Evolutionary conservation across 2,888 invertebrate species (phyloP), one percentile per base, ranked within the genome.

Genomic region (Lochmaea capreae): DNA sequence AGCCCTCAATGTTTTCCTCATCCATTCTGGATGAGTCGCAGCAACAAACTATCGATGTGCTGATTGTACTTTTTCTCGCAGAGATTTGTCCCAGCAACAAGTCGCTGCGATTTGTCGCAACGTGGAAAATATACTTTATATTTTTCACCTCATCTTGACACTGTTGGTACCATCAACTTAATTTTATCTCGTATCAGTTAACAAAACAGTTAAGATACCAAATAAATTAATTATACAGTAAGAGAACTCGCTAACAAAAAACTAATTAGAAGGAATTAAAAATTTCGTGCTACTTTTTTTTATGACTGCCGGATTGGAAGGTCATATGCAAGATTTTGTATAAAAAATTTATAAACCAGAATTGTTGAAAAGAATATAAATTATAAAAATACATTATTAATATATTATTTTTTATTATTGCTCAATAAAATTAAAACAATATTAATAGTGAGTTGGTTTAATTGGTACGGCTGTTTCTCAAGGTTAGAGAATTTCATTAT

Each of bases 221-320:
- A 65, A 76, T 76, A 76, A 68, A 79, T 78, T 76, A 79, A 76
- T 78, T 74, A 71, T 71, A 63, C 66, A 75, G 73, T 73, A 77
- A 81, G 80, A 80, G 78, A 80, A 79, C 33, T 77, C 77, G 71
- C 72, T 79, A 80, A 81, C 81, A 80, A 80, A 79, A 77, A 65
- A 72, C 79, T 81, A 81, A 82, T 82, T 82, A 82, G 81, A 78
- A 76, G 76, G 78, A 78, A 79, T 78, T 75, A 78, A 70, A 73
- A 76, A 77, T 77, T 73, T 73, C 76, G 58, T 65, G 71, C 67
- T 22, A 46, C 46, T 67, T 72, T 68, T 72, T 72, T 67, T 49
- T 57, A 49, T 18, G 10, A 69, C 6, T 52, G 26, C 57, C 18
- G 66, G 65, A 58, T 61, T 71, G 57, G 69, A 72, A 77, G 77